Conservation (phyloP, 1,140 invertebrate species). For the Watersipora subatra region DNA sequence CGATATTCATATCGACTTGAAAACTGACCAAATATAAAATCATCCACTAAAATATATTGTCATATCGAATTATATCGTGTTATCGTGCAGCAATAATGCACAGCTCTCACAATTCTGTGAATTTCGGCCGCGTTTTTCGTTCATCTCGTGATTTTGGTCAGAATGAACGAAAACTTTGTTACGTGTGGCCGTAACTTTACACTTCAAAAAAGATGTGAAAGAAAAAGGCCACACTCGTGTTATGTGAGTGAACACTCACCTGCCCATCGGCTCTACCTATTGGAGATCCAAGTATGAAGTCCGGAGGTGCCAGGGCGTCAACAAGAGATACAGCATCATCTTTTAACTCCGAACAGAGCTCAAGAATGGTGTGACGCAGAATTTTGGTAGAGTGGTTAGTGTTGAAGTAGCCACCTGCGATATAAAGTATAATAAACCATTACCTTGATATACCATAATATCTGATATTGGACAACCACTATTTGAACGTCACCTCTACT, state of each 20-base stretch:
- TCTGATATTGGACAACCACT: not conserved
- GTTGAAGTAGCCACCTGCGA: constrained; percentile 31
- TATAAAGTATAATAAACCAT: not conserved
- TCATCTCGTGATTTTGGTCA: no score
- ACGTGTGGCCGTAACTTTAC: no score
- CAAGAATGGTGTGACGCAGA: constrained; percentile 46
- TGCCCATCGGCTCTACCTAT: constrained; percentile 34
- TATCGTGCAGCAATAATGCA: no score
- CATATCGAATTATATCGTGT: no score
- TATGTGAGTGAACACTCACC: constrained; percentile 13
- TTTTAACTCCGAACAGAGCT: constrained; percentile 50
- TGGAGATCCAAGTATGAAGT: constrained; percentile 47
- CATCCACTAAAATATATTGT: no score
- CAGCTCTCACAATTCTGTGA: no score
- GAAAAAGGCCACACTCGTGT: not conserved
- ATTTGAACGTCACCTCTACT: no score
- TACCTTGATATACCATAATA: not conserved
- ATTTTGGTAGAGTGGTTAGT: constrained; percentile 22
- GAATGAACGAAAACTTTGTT: not conserved
- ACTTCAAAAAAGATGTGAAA: not conserved
- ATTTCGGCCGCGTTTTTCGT: no score
- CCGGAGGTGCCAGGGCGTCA: constrained; percentile 72
- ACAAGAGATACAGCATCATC: constrained; percentile 61
- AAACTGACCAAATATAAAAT: no score
- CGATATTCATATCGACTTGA: no score